These are phyloP conservation scores for Drosophila sordidapex DNA, from an alignment of 2,888 invertebrate species.

Conservation along the genomic window DNA sequence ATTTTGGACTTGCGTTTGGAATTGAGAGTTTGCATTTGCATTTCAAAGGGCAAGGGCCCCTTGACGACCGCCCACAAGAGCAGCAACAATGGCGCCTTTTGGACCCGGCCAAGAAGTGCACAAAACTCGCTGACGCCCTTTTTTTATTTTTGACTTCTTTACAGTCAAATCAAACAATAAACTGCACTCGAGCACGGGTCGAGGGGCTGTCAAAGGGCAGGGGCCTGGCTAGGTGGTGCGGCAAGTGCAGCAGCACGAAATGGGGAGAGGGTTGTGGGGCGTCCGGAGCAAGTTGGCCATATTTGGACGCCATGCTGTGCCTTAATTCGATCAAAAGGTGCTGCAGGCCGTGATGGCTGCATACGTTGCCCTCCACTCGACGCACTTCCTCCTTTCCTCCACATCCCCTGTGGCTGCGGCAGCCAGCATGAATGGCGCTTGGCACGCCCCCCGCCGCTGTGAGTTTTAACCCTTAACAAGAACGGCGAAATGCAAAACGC, in stretches of 20 bases:
- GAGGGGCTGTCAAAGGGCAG: neutral
- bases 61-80: conserved; percentile 58
- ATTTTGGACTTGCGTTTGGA: conserved; percentile 51
- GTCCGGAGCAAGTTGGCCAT: conserved; percentile 72
- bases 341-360: conserved; percentile 60
- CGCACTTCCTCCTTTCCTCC: conserved; percentile 4
- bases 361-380: conserved; percentile 34
- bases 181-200: conserved; percentile 75
- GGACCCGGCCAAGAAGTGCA: conserved; percentile 45
- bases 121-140: conserved; percentile 45
- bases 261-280: neutral
- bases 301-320: conserved; percentile 79
- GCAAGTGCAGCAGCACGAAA: conserved; percentile 12
- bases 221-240: conserved; percentile 13
- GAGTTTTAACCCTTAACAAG: conserved; percentile 47
- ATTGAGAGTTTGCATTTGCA: conserved; percentile 52
- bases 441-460: conserved; percentile 63
- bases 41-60: conserved; percentile 68
- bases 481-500: conserved; percentile 1
- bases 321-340: conserved; percentile 75
- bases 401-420: conserved; percentile 14
- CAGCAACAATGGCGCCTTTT: conserved; percentile 52
- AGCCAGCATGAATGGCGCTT: conserved; percentile 60
- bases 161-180: conserved; percentile 73
- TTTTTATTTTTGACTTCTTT: conserved; percentile 1